Evolutionary conservation across 2,888 invertebrate species (phyloP), one percentile per base, ranked within the genome.

Genomic region (Eilema depressum): DNA sequence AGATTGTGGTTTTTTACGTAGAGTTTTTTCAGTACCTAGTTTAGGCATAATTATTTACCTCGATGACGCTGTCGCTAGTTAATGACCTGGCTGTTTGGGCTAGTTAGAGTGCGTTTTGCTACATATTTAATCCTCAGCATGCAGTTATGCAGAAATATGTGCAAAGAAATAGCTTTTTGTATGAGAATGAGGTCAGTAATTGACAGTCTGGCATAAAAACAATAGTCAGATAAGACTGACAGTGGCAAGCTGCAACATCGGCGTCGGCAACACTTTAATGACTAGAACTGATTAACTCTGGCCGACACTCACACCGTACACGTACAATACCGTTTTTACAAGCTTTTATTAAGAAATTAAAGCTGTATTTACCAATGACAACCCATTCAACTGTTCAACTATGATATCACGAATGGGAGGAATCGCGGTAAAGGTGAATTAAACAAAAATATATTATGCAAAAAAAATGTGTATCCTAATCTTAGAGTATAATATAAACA

Each of bases 241-340:
- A 62, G 37, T 62, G 14, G 60, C 33, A 61, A 47, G 66, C 56
- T 70, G 56, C 60, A 61, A 75, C 68, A 60, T 74, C 71, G 75
- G 71, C 74, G 79, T 63, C 82, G 70, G 62, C 66, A 74, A 76
- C 77, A 69, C 76, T 80, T 82, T 81, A 84, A 85, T 85, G 83
- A 79, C 80, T 76, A 71, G 76, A 78, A 80, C 78, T 82, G 76
- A 82, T 84, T 83, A 81, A 67, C 66, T 65, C 47, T 60, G 75
- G 71, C 71, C 67, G 80, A 12, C 71, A 70, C 66, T 81, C 72
- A 83, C 81, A 83, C 80, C 28, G 75, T 68, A 69, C 23, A 30
- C 63, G 3, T 41, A 12, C 33, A 33, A 33, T 70, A 73, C 17
- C 3, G 20, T 3, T 41, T 41, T 47, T n/a, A n/a, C n/a, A n/a